Base-by-base conservation (phyloP, 92 coral and sea anemone genomes). In the Epizoanthus scotinus region DNA sequence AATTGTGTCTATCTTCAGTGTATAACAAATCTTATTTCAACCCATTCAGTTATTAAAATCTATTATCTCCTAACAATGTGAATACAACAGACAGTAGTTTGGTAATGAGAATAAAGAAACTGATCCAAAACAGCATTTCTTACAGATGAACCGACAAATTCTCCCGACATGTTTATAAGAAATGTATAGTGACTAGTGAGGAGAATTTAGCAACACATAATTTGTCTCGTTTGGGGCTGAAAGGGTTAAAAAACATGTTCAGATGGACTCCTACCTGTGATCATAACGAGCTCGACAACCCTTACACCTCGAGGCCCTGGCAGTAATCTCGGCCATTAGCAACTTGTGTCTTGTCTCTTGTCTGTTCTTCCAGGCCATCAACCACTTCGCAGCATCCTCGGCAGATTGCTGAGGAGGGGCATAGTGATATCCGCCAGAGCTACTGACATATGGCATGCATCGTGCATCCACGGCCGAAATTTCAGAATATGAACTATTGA, bases 251-350 rank as follows among this genome's bases (percentile, higher is more conserved):
- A 53, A 62, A 26, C 25, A 62, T 14, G 29, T 71, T 44, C 18
- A 27, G 36, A 31, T 31, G 36, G 36, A 50, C 55, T 71, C 84
- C 69, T n/a, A 95, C 99, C 98, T 89, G 87, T 91, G 90, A 78
- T 95, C 99, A 87, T 91, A 94, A 38, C 91, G 92, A n/a, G 99
- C 98, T 73, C 97, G 84, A 21, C 99, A 95, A 3, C 99, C 99
- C 59, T 95, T 93, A 25, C 99, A 95, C 27, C 96, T 87, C 15
- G 92, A 85, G n/a, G 99, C 91, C 55, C 99, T 78, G 19, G 97
- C 92, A 74, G 90, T 86, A 49, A 95, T 93, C 78, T 95, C 99
- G 17, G 97, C 98, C 75, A 91, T 78, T 18, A 95, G 69, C 49
- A 90, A 60, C 79, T 95, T 95, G 61, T 93, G 89, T 21, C 99